Conservation (phyloP, 1,140 invertebrate species). For the Ridgeia piscesae region DNA sequence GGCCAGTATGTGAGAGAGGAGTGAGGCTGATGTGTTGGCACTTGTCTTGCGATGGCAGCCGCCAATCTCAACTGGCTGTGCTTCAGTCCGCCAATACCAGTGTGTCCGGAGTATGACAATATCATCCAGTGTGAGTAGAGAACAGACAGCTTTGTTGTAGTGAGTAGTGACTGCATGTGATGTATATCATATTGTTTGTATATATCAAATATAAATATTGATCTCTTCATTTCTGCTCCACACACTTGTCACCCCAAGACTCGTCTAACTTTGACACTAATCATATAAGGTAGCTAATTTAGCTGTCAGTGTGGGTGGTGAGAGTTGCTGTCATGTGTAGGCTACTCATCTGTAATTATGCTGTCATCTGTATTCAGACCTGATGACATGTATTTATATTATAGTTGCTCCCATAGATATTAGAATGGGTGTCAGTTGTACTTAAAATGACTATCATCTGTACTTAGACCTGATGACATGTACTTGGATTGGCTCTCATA, state of each 20-base stretch:
- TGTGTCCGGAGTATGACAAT: background rate
- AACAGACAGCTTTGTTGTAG: background rate
- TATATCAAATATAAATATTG: background rate
- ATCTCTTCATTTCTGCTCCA: background rate
- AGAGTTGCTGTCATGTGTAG: too few relatives aligned
- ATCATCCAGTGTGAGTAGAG: background rate
- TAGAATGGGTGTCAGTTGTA: background rate
- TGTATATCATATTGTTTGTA: too few relatives aligned
- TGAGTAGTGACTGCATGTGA: too few relatives aligned
- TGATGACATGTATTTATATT: too few relatives aligned
- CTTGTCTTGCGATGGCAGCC: background rate
- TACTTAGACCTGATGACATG: background rate
- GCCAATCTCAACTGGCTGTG: background rate
- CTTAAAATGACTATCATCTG: background rate
- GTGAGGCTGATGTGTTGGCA: background rate
- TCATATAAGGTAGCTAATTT: too few relatives aligned
- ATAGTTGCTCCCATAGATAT: too few relatives aligned
- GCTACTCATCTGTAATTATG: too few relatives aligned
- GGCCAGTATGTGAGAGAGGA: background rate
- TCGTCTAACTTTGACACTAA: too few relatives aligned
- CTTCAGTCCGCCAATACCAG: background rate
- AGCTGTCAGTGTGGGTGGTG: too few relatives aligned
- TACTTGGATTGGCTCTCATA: background rate
- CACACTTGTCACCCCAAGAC: background rate
- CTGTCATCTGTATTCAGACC: too few relatives aligned